Conservation (phyloP, 2,113 vertebrate genomes). For the Bothrops jararaca region DNA sequence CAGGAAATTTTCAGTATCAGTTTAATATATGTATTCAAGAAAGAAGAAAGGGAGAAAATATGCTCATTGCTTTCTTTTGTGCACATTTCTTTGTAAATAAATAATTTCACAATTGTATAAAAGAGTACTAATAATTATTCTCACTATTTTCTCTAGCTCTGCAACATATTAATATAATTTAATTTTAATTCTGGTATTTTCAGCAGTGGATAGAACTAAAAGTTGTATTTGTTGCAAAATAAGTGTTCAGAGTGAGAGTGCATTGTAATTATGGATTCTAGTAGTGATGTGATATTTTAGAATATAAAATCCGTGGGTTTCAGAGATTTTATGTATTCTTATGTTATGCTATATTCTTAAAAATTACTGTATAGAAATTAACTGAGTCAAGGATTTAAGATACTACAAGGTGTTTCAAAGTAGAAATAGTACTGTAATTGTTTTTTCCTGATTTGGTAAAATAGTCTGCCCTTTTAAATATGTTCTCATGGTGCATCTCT, state of each 20-base stretch:
- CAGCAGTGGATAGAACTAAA: neutral
- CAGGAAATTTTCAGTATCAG: neutral
- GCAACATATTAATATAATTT: neutral
- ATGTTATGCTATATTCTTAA: neutral
- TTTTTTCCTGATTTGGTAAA: neutral
- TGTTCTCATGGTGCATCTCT: neutral
- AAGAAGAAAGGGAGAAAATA: neutral
- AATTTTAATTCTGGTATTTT: neutral
- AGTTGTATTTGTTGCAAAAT: neutral
- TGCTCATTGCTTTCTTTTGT: neutral
- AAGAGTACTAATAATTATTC: neutral
- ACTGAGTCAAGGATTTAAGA: neutral
- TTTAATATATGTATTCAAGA: neutral
- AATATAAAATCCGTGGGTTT: neutral
- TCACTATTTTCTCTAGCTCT: neutral
- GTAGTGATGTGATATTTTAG: neutral
- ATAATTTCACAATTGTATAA: neutral
- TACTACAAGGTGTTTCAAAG: neutral
- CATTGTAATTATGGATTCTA: neutral
- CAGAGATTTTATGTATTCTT: neutral
- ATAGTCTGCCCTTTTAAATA: neutral
- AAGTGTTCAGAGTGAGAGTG: neutral
- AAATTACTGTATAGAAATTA: neutral
- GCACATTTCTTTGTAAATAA: neutral
- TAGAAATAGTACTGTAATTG: neutral